Percentiles rank a stretch among this genome's conserved stretches.
phyloP scores from a whole-genome alignment of 2,113 vertebrate genomes.

The Psettodes erumei region DNA sequence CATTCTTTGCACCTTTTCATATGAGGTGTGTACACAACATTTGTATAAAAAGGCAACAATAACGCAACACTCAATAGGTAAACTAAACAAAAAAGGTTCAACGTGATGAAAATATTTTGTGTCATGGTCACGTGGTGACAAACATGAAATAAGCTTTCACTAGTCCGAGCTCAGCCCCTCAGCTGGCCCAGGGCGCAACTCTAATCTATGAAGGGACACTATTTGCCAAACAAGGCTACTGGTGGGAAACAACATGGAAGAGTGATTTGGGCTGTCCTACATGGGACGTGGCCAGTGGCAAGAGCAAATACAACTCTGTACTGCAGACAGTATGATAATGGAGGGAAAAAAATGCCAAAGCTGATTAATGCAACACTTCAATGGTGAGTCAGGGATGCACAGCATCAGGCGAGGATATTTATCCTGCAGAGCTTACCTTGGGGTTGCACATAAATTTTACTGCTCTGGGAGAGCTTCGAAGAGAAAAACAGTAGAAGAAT shows the following conservation, averaged over 20 bases:
- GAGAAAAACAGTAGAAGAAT: conserved; percentile 12
- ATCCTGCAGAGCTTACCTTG: conserved; percentile 88
- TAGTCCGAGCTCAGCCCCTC: conserved; percentile 40
- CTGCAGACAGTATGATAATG: conserved; percentile 55
- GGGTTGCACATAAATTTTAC: conserved; percentile 89
- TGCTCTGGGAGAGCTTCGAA: conserved; percentile 85
- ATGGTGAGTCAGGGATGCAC: conserved; percentile 43
- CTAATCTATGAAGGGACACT: conserved; percentile 56
- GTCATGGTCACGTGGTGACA: conserved; percentile 37
- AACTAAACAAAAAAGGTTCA: neutral
- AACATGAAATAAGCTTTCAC: conserved; percentile 31
- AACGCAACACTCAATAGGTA: neutral
- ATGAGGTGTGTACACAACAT: neutral
- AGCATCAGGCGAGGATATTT: conserved; percentile 32
- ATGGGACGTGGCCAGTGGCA: conserved; percentile 58
- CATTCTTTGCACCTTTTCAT: neutral
- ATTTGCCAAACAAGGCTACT: conserved; percentile 59
- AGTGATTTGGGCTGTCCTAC: conserved; percentile 54
- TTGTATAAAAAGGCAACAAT: neutral
- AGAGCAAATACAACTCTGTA: conserved; percentile 57
- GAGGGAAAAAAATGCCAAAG: conserved; percentile 57
- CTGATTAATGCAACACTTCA: conserved; percentile 65
- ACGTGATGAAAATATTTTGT: conserved; percentile 3
- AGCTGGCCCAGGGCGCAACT: conserved; percentile 26
- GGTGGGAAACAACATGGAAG: conserved; percentile 57